These are phyloP conservation scores for Pachyuromys duprasi DNA, from an alignment of 2,797 vertebrate genomes.

Conservation along the genomic window DNA sequence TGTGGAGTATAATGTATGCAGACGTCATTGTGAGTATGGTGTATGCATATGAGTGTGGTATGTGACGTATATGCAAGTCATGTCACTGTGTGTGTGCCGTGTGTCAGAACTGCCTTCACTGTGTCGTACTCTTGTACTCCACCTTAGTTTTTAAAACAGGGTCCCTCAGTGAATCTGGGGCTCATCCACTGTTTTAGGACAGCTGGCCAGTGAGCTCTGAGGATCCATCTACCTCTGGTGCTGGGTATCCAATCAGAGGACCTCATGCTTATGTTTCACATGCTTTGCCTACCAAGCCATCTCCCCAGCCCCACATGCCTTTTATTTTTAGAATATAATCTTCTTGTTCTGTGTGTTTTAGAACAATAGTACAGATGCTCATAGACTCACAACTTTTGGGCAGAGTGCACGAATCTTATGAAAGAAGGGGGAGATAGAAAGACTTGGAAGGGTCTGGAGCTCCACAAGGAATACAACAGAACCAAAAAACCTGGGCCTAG, in stretches of 20 bases:
- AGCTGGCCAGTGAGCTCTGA: background rate
- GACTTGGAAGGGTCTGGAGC: no score
- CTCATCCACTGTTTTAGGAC: background rate
- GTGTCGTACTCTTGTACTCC: background rate
- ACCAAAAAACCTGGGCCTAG: no score
- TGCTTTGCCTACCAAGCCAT: background rate
- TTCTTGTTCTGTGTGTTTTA: background rate
- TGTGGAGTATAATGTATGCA: background rate
- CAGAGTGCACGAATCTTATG: no score
- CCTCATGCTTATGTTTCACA: no score
- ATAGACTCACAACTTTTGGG: constrained; percentile 29
- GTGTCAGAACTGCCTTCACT: background rate
- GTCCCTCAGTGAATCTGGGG: background rate
- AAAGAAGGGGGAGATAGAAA: no score
- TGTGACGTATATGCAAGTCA: background rate
- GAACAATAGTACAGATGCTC: constrained; percentile 65
- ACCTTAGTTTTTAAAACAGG: background rate
- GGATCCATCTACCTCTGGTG: background rate
- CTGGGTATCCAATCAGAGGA: background rate
- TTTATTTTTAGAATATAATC: constrained; percentile 52
- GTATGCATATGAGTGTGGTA: no score
- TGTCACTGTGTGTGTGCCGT: background rate
- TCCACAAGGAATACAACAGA: no score
- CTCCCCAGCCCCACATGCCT: background rate
- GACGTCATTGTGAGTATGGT: background rate